phyloP scores from a whole-genome alignment of 2,113 vertebrate genomes.

The Poeciliopsis retropinna region DNA sequence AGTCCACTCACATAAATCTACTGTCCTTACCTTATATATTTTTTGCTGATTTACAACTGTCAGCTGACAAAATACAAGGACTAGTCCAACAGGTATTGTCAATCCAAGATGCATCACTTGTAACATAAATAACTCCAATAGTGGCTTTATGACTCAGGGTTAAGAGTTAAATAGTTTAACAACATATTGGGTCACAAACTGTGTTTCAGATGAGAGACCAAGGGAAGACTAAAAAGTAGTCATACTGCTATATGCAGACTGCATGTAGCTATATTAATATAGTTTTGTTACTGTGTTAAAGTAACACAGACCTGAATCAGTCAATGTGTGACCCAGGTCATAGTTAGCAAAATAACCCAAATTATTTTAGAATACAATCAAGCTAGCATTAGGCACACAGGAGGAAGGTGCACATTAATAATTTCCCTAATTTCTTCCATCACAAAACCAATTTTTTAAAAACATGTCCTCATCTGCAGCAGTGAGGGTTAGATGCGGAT shows the following conservation, averaged over 20 bases:
- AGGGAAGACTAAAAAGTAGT: not conserved
- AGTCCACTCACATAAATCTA: not conserved
- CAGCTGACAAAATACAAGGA: conserved; percentile 6
- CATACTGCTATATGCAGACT: not conserved
- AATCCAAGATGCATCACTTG: not conserved
- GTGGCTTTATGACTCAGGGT: not conserved
- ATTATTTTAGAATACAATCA: not conserved
- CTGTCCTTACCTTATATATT: not conserved
- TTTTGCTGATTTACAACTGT: not conserved
- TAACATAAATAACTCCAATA: not conserved
- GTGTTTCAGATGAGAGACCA: too few relatives aligned
- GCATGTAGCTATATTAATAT: not conserved
- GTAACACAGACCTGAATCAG: not conserved
- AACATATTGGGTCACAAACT: not conserved
- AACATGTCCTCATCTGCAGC: not conserved
- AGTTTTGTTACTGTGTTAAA: too few relatives aligned
- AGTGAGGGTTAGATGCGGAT: not conserved
- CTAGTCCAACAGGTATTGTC: conserved; percentile 26
- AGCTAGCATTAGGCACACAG: not conserved
- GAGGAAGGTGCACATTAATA: not conserved
- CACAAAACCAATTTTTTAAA: not conserved
- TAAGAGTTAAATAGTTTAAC: not conserved
- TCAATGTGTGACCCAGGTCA: not conserved
- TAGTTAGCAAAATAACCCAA: not conserved
- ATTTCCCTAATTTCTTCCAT: not conserved